Evolutionary conservation across 2,113 vertebrate genomes (phyloP).

Genomic region (Anarhynchus alexandrinus): DNA sequence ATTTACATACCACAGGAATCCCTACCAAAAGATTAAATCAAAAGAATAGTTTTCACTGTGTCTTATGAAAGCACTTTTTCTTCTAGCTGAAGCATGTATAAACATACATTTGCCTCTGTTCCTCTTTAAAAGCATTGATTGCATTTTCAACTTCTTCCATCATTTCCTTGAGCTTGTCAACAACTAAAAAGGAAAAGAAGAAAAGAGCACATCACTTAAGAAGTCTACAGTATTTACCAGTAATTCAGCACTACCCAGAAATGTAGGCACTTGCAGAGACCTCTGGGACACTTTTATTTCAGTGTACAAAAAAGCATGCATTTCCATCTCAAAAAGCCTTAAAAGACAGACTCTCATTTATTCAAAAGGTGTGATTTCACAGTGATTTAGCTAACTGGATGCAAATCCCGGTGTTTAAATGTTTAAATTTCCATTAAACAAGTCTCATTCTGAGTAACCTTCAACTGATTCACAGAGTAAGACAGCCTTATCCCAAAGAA

Average conservation of each 20-base stretch:
- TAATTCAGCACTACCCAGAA: neutral
- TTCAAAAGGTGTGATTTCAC: neutral
- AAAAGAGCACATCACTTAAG: neutral
- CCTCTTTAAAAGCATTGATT: slow-evolving; percentile 84
- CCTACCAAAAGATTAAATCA: neutral
- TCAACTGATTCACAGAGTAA: neutral
- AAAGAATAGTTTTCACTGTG: neutral
- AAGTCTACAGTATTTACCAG: neutral
- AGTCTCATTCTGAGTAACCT: neutral
- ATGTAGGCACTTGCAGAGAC: neutral
- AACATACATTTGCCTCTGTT: slow-evolving; percentile 82
- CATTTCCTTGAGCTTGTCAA: slow-evolving; percentile 86
- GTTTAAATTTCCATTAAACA: neutral
- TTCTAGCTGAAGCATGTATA: neutral
- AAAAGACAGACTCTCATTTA: neutral
- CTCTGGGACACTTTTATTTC: neutral
- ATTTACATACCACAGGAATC: neutral
- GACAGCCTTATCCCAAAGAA: neutral
- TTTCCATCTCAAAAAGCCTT: neutral
- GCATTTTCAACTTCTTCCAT: slow-evolving; percentile 89
- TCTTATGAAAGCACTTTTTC: neutral
- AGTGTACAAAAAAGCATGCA: neutral
- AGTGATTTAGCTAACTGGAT: neutral
- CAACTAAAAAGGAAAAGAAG: slow-evolving; percentile 73
- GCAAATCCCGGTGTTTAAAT: neutral